Evolutionary conservation across 2,797 vertebrate species (phyloP).

Genomic region (Selene dorsalis): DNA sequence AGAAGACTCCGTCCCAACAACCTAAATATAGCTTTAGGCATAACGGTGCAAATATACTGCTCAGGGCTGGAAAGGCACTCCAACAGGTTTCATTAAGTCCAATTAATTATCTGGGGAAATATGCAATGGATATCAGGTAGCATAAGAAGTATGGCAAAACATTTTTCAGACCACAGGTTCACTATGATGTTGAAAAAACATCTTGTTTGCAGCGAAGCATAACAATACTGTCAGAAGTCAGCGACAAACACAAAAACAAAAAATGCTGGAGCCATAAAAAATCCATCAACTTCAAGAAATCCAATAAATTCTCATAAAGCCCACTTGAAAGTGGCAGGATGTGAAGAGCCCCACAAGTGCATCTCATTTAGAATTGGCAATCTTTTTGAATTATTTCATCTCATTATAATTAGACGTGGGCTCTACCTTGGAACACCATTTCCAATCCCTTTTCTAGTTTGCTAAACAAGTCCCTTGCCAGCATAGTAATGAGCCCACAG

Average conservation of each 20-base stretch:
- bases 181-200: constrained; percentile 22
- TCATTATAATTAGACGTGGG: constrained; percentile 64
- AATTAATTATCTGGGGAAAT: constrained; percentile 42
- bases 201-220: constrained; percentile 24
- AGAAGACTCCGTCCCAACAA: constrained; percentile 27
- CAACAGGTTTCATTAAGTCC: constrained; percentile 27
- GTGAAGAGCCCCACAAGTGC: constrained; percentile 48
- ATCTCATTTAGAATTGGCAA: constrained; percentile 58
- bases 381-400: constrained; percentile 61
- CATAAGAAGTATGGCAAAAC: constrained; percentile 12
- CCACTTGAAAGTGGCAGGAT: constrained; percentile 53
- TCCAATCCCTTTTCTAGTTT: constrained; percentile 57
- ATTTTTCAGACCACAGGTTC: constrained; percentile 11
- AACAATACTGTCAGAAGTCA: constrained; percentile 35
- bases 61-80: constrained; percentile 17
- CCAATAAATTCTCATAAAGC: constrained; percentile 59
- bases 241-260: constrained; percentile 26
- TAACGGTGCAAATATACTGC: constrained; percentile 28
- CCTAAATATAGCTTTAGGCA: constrained; percentile 20
- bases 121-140: constrained; percentile 17
- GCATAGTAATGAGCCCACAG: constrained; percentile 69
- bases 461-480: constrained; percentile 70
- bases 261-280: constrained; percentile 27
- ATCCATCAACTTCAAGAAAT: constrained; percentile 52
- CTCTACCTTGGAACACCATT: constrained; percentile 56